A percentile compares a stretch with the other conserved stretches of the same genome.
These are phyloP conservation scores for Euwallacea fornicatus DNA, from an alignment of 1,140 invertebrate genomes.

Conservation along the genomic window DNA sequence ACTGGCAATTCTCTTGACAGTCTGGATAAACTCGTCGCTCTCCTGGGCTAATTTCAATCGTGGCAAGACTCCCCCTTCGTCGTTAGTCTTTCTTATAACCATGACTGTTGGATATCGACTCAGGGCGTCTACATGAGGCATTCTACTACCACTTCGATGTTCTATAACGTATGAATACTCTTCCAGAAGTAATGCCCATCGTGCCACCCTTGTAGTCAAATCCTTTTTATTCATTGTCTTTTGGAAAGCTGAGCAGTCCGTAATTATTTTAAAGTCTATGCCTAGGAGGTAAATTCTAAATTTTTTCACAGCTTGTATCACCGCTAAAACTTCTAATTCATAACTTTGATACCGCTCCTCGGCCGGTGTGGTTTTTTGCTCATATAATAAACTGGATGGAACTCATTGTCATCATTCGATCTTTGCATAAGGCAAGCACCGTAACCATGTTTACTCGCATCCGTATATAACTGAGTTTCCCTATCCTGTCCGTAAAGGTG, in stretches of 20 bases:
- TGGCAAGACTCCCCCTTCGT: neutral
- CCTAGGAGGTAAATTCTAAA: conserved; percentile 57
- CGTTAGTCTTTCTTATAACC: neutral
- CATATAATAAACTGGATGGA: conserved; percentile 53
- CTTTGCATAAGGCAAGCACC: conserved; percentile 44
- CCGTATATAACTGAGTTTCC: conserved; percentile 3
- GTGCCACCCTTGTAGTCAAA: no score
- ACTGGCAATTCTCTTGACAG: neutral
- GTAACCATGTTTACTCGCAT: neutral
- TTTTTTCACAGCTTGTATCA: conserved; percentile 56
- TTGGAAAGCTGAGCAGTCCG: conserved; percentile 50
- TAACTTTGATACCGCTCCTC: conserved; percentile 51
- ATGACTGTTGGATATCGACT: neutral
- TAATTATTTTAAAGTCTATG: conserved; percentile 54
- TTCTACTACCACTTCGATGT: no score
- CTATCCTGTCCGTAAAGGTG: conserved; percentile 46
- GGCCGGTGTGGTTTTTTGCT: neutral
- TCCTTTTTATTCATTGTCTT: conserved; percentile 16
- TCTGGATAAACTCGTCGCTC: neutral
- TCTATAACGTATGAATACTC: no score
- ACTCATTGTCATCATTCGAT: conserved; percentile 43
- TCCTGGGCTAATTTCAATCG: neutral
- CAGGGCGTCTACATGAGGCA: neutral
- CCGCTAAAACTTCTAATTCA: conserved; percentile 40
- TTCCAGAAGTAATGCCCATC: no score